These are phyloP conservation scores for Macquaria australasica DNA, from an alignment of 2,113 vertebrate species.

Conservation along the genomic window DNA sequence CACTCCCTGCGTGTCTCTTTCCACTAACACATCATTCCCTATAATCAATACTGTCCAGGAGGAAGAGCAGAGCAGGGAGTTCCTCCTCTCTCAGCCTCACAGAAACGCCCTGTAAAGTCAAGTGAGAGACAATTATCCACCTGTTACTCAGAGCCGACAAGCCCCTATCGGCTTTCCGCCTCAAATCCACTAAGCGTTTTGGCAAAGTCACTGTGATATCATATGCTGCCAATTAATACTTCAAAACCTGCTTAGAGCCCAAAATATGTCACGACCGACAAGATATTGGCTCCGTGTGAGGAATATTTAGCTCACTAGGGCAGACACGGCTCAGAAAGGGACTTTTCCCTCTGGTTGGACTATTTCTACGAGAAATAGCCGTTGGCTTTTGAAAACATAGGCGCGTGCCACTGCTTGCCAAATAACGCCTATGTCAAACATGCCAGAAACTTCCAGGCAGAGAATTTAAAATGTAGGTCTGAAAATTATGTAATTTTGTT, in stretches of 20 bases:
- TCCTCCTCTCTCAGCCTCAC: not conserved
- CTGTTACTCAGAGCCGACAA: slow-evolving; percentile 2
- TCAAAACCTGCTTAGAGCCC: not conserved
- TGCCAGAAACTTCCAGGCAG: not conserved
- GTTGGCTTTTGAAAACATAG: not conserved
- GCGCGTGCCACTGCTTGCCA: not conserved
- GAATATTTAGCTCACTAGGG: not conserved
- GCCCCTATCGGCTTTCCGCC: not conserved
- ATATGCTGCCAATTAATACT: not conserved
- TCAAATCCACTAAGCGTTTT: not conserved
- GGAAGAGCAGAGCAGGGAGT: slow-evolving; percentile 4
- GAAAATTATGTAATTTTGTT: no score
- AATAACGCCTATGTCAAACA: no score
- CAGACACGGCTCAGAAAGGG: not conserved
- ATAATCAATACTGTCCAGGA: slow-evolving; percentile 38
- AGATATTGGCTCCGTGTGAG: not conserved
- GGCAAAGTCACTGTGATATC: not conserved
- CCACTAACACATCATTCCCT: slow-evolving; percentile 6
- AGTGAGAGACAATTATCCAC: slow-evolving; percentile 17
- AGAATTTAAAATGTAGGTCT: not conserved
- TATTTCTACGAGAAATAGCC: not conserved
- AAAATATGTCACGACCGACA: not conserved
- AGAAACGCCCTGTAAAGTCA: slow-evolving; percentile 43
- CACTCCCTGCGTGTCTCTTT: slow-evolving; percentile 9
- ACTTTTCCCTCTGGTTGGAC: not conserved